A percentile compares a stretch with the other conserved stretches of the same genome.
Evolutionary conservation across 23 tunicate genomes (phyloP).

Genomic region (Oikopleura dioica): DNA sequence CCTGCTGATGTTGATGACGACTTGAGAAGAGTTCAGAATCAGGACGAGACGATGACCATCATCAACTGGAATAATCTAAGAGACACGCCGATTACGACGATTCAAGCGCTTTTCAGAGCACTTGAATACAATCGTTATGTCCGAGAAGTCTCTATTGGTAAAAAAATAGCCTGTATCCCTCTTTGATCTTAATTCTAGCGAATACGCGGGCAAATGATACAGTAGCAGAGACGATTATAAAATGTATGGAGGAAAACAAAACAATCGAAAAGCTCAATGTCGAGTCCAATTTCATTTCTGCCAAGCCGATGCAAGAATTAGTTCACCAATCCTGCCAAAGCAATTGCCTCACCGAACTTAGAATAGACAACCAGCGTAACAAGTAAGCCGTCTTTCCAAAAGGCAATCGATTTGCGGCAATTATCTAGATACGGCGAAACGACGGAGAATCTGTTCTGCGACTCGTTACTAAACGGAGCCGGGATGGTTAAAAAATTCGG

Average conservation of each 20-base stretch:
- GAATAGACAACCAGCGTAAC: constrained; percentile 65
- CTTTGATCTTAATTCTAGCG: neutral
- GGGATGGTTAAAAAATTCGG: neutral
- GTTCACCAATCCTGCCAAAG: neutral
- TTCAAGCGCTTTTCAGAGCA: neutral
- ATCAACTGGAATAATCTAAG: constrained; percentile 1
- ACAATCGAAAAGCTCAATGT: neutral
- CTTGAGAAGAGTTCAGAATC: neutral
- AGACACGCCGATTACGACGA: neutral
- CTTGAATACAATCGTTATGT: neutral
- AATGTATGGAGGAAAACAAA: neutral
- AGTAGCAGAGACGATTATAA: neutral
- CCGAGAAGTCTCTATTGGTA: constrained; percentile 4
- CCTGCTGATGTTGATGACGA: constrained; percentile 10
- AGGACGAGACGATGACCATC: neutral
- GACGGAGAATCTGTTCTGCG: constrained; percentile 5
- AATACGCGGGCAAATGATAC: constrained; percentile 1
- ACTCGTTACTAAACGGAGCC: neutral
- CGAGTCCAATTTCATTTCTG: constrained; percentile 2
- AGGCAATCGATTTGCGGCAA: neutral
- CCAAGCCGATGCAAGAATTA: neutral
- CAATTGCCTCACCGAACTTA: constrained; percentile 26
- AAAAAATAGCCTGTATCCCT: neutral
- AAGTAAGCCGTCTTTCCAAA: neutral
- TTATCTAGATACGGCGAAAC: neutral